Evolutionary conservation across 2,113 vertebrate genomes (phyloP).

Genomic region (Crotalus horridus): DNA sequence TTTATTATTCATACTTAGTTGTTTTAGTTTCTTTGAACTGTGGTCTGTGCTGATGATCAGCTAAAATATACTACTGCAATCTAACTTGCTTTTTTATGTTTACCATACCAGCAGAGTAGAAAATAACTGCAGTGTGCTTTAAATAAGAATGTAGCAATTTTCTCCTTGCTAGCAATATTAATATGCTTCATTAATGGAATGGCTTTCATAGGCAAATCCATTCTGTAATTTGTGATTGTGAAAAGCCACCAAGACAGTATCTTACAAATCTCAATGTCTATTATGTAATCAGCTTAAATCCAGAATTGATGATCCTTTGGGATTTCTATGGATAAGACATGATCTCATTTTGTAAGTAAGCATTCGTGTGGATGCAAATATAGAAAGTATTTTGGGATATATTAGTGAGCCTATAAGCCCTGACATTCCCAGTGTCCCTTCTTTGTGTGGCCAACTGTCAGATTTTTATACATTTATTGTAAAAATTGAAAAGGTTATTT

Average conservation of each 20-base stretch:
- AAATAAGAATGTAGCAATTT: neutral
- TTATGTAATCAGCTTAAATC: neutral
- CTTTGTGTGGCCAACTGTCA: neutral
- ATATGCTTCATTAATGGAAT: neutral
- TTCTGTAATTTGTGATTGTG: neutral
- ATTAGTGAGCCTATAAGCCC: neutral
- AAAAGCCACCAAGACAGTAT: neutral
- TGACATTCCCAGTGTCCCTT: neutral
- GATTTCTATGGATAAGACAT: neutral
- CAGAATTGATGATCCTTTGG: neutral
- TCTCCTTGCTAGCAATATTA: neutral
- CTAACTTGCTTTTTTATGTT: neutral
- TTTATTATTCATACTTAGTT: neutral
- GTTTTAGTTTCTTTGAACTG: neutral
- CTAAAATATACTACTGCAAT: neutral
- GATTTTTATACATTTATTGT: neutral
- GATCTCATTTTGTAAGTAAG: neutral
- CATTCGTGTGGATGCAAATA: neutral
- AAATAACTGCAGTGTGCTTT: neutral
- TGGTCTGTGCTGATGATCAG: neutral
- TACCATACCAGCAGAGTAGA: neutral
- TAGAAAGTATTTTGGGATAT: neutral
- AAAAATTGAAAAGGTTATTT: neutral
- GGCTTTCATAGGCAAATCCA: neutral
- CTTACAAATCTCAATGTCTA: neutral